Evolutionary conservation across 2,888 invertebrate genomes (phyloP).

Genomic region (Oscheius sp.): DNA sequence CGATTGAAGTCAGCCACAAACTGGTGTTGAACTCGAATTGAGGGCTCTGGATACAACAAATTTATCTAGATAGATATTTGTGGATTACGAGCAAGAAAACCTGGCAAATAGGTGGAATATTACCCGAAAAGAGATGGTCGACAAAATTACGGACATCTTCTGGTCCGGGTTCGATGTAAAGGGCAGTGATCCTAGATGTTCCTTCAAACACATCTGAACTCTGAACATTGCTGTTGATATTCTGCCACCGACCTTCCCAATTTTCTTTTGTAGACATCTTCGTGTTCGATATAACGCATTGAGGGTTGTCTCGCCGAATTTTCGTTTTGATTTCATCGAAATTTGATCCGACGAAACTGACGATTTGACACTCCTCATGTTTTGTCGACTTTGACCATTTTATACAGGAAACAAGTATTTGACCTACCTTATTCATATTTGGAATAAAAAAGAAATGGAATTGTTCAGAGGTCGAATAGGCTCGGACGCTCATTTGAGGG

Average conservation of each 20-base stretch:
- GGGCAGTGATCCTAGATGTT: not conserved
- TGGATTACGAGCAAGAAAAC: not conserved
- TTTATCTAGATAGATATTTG: constrained; percentile 20
- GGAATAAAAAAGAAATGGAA: constrained; percentile 18
- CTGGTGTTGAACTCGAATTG: not conserved
- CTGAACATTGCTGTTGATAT: no score
- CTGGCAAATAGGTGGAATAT: not conserved
- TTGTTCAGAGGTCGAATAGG: not conserved
- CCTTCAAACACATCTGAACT: no score
- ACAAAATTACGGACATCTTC: not conserved
- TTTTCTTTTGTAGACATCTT: no score
- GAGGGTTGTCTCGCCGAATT: constrained; percentile 11
- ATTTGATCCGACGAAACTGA: not conserved
- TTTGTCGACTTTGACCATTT: not conserved
- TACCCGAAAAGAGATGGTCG: not conserved
- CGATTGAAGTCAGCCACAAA: constrained; percentile 26
- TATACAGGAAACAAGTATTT: not conserved
- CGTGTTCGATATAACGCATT: not conserved
- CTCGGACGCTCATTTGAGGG: constrained; percentile 28
- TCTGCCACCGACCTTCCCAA: no score
- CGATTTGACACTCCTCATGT: constrained; percentile 10
- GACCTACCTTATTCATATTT: constrained; percentile 28
- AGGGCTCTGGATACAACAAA: constrained; percentile 29
- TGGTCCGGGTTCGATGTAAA: not conserved
- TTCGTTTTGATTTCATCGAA: not conserved